Percentiles rank a stretch among this genome's conserved stretches.
These are phyloP conservation scores for Pterocles burchelli DNA, from an alignment of 2,113 vertebrate genomes.

Conservation along the genomic window DNA sequence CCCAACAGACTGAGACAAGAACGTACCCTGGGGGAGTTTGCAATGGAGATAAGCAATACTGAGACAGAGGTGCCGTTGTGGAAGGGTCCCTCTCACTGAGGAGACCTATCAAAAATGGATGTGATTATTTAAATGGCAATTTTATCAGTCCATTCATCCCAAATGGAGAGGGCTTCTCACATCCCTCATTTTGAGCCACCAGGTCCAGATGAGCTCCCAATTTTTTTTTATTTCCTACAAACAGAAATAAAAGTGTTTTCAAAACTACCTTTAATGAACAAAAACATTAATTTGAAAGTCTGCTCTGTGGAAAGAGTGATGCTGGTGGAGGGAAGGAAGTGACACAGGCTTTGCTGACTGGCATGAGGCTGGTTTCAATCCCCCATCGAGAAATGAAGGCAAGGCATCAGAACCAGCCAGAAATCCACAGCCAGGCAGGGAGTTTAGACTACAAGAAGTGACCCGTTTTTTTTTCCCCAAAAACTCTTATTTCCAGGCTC, in stretches of 20 bases:
- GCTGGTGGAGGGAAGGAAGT: constrained; percentile 72
- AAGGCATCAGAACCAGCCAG: neutral
- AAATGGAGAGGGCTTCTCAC: neutral
- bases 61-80: neutral
- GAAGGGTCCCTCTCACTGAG: neutral
- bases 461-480: accelerated
- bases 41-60: neutral
- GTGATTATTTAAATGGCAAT: neutral
- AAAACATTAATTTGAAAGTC: constrained; percentile 67
- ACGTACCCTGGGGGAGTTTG: neutral
- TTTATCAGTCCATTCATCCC: neutral
- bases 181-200: neutral
- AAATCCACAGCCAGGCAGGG: neutral
- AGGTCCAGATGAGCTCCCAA: constrained; percentile 26
- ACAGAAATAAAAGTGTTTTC: constrained; percentile 26
- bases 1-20: neutral
- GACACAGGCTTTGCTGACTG: constrained; percentile 67
- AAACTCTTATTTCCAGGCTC: neutral
- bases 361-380: constrained; percentile 47
- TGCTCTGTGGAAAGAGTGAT: constrained; percentile 74
- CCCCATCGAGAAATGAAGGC: neutral
- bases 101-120: neutral
- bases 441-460: neutral
- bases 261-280: constrained; percentile 61
- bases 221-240: neutral